Base-by-base conservation (phyloP, 1,140 invertebrate species). In the Drosophila jambulina region DNA sequence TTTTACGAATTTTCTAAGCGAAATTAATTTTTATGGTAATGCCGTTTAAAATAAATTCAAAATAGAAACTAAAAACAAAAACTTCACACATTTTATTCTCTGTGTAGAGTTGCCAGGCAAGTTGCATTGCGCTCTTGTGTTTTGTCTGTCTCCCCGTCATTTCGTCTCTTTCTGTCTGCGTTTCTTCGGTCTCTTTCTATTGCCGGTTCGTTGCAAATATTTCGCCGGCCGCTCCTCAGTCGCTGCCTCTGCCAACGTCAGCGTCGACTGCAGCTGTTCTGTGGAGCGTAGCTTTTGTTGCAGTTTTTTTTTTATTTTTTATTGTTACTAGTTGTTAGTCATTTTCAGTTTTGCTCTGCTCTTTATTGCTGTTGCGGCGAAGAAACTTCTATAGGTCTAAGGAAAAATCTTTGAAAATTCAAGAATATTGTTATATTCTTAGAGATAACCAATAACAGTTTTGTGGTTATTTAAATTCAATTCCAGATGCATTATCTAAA, bases 171-270 rank as follows among this genome's bases (percentile, higher is more conserved):
- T 70, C 54, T 72, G 45, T 60, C 67, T 68, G 29, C 42, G 38
- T 48, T 29, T 71, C 42, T 57, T 53, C 29, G 34, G 36, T 75
- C 71, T 75, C 59, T 59, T 59, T 78, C 63, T 75, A 74, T 74
- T 74, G 70, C 70, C 70, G 70, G 71, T 75, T 75, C 71, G 68
- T 75, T 75, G 71, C 71, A 75, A 75, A 75, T 75, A 75, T 75
- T 75, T 72, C 46, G 68, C 71, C 71, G 71, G 71, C 48, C 69
- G 69, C 69, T 72, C 40, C 68, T 59, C 69, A 38, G 74, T 53
- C 43, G 45, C 61, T 58, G 42, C 40, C 38, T 13, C 64, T 23
- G 77, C 27, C 27, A 43, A 10, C 38, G 69, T 46, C 62, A 40
- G n/a, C 78, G 54, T 56, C 34, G 45, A 49, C 70, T 53, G 68